Conservation (phyloP, 2,113 vertebrate species). For the Nothoprocta perdicaria region DNA sequence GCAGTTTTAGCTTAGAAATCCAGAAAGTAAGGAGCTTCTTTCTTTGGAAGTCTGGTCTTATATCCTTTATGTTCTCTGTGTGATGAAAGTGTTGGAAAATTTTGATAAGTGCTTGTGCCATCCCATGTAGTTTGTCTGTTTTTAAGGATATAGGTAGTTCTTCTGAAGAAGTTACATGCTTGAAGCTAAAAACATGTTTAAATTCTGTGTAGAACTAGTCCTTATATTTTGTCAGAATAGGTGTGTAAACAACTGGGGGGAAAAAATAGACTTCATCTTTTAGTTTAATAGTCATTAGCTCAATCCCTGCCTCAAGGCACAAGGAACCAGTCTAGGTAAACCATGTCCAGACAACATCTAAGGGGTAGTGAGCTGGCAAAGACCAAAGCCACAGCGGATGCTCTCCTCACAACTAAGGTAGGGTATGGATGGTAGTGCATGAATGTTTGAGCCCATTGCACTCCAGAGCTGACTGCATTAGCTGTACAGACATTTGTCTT, state of each 20-base stretch:
- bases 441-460: not conserved
- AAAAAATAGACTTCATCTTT: not conserved
- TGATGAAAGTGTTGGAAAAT: not conserved
- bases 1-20: not conserved
- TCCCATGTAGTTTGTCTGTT: fast-evolving
- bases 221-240: not conserved
- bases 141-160: not conserved
- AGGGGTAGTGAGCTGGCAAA: not conserved
- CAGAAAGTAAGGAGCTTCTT: not conserved
- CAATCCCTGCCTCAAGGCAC: not conserved
- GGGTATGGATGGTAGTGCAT: not conserved
- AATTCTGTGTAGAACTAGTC: too few species aligned
- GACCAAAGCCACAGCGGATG: not conserved
- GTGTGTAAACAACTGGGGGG: not conserved
- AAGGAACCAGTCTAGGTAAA: not conserved
- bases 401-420: not conserved
- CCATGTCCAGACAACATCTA: not conserved
- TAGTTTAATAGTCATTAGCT: not conserved
- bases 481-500: not conserved
- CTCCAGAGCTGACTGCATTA: not conserved
- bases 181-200: not conserved
- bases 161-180: not conserved
- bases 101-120: not conserved
- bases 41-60: not conserved
- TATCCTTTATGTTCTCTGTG: not conserved